A percentile compares a stretch with the other conserved stretches of the same genome.
Evolutionary conservation across 2,797 vertebrate species (phyloP).

Genomic region (Pangasius krempfi): DNA sequence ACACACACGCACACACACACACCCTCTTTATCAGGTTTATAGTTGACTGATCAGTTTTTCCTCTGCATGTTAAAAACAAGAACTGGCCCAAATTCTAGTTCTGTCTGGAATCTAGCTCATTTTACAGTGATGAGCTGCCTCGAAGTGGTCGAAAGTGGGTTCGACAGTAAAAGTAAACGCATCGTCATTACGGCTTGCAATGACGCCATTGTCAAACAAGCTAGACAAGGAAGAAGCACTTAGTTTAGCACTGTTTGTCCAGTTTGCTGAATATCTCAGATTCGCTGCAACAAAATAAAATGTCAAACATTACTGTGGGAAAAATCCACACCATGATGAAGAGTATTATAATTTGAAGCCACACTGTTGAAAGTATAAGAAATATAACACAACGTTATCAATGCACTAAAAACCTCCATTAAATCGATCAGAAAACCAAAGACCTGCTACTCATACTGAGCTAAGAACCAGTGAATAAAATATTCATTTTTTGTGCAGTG

Average conservation of each 20-base stretch:
- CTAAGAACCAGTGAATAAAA: background rate
- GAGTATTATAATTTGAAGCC: background rate
- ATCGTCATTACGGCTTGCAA: background rate
- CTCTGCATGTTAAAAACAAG: background rate
- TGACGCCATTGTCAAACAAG: too few species aligned
- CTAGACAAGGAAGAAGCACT: background rate
- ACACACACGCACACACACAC: background rate
- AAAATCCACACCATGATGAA: background rate
- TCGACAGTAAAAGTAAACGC: too few species aligned
- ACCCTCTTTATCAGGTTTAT: background rate
- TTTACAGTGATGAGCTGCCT: background rate
- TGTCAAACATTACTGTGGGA: background rate
- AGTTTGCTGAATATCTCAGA: background rate
- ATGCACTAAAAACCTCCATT: background rate
- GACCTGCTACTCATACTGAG: background rate
- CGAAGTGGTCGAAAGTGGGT: background rate
- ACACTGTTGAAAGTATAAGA: background rate
- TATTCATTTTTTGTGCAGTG: background rate
- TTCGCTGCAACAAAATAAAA: background rate
- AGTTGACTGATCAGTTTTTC: background rate
- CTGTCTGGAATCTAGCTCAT: background rate
- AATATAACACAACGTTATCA: background rate
- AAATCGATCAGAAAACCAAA: background rate
- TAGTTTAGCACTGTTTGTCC: background rate
- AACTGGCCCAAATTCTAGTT: background rate